Conservation (phyloP, 2,113 vertebrate genomes). For the Mus pahari region DNA sequence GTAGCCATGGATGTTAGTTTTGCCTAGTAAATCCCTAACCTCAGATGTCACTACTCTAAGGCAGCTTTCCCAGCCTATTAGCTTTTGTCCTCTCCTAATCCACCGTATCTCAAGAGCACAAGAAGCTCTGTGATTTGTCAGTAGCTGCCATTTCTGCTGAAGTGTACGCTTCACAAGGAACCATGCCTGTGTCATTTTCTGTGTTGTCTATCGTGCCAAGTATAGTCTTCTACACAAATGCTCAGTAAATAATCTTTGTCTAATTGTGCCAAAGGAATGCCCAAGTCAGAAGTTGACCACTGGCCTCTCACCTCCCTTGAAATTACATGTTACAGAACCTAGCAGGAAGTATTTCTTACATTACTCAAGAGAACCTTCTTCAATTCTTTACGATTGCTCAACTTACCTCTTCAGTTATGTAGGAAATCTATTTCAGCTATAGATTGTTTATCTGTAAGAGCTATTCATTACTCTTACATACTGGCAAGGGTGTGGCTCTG, state of each 20-base stretch:
- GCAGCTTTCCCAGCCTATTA: background rate
- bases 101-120: background rate
- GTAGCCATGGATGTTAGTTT: constrained; percentile 1
- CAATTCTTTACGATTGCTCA: background rate
- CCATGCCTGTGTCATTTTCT: background rate
- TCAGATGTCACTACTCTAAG: background rate
- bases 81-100: background rate
- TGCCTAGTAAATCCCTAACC: background rate
- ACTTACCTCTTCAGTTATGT: no score
- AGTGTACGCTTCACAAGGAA: background rate
- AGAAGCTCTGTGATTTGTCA: constrained; percentile 13
- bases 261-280: constrained; percentile 15
- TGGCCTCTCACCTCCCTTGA: constrained; percentile 18
- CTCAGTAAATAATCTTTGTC: background rate
- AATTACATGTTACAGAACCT: background rate
- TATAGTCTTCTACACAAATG: background rate
- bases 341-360: constrained; percentile 66
- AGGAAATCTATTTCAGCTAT: constrained; percentile 20
- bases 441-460: constrained; percentile 43
- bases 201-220: background rate
- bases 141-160: background rate
- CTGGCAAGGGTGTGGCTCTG: constrained; percentile 11
- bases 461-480: constrained; percentile 62
- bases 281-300: background rate
- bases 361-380: constrained; percentile 59